phyloP scores from a whole-genome alignment of 30 jellyfish, hydroid and myxozoan species.

The Pelagia noctiluca region DNA sequence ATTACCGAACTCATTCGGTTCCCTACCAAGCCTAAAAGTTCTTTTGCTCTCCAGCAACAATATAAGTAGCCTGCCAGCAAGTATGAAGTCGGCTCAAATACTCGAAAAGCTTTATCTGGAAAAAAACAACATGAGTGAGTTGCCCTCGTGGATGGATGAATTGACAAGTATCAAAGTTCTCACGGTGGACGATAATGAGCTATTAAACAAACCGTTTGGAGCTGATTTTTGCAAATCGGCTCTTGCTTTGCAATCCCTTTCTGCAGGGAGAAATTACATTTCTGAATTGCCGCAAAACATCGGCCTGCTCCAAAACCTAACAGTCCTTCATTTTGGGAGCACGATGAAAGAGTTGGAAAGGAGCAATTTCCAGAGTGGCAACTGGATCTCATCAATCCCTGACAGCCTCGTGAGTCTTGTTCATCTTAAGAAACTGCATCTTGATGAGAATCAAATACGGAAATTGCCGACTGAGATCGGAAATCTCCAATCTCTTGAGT shows the following conservation, averaged over 20 bases:
- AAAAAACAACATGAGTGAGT: slow-evolving; percentile 59
- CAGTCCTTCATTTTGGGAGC: slow-evolving; percentile 81
- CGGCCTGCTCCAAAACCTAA: slow-evolving; percentile 66
- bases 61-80: slow-evolving; percentile 54
- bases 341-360: slow-evolving; percentile 87
- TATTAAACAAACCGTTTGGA: slow-evolving; percentile 55
- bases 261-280: slow-evolving; percentile 85
- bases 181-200: slow-evolving; percentile 66
- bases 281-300: slow-evolving; percentile 70
- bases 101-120: slow-evolving; percentile 69
- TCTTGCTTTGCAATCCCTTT: slow-evolving; percentile 21
- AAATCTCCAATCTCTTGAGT: slow-evolving; percentile 43
- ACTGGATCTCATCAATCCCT: slow-evolving; percentile 81
- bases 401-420: slow-evolving; percentile 69
- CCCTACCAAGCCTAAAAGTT: slow-evolving; percentile 45
- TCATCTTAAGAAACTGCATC: slow-evolving; percentile 51
- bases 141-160: slow-evolving; percentile 87
- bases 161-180: slow-evolving; percentile 66
- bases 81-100: slow-evolving; percentile 37
- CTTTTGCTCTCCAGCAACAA: slow-evolving; percentile 70
- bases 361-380: slow-evolving; percentile 93
- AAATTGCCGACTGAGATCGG: slow-evolving; percentile 80
- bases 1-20: slow-evolving; percentile 73
- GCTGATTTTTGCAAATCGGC: slow-evolving; percentile 68
- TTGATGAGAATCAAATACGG: slow-evolving; percentile 86